Evolutionary conservation across 2,888 invertebrate genomes (phyloP).

Genomic region (Axea sp.): DNA sequence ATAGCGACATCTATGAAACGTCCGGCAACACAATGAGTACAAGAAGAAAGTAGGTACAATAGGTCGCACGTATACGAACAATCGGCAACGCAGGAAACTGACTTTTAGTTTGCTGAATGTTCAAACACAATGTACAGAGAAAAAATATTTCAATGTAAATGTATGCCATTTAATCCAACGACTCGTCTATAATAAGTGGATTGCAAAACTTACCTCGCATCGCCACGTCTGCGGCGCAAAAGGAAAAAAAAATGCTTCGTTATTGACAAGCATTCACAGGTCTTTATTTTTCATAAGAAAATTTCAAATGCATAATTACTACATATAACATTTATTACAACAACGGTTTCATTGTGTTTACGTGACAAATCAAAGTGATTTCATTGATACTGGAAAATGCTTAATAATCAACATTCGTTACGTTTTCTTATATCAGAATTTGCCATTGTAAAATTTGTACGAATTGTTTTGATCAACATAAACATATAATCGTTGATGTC

Average conservation of each 20-base stretch:
- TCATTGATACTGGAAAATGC: too few species aligned
- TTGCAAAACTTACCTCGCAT: conserved; percentile 75
- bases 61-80: conserved; percentile 24
- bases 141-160: too few species aligned
- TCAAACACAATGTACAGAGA: not conserved
- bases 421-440: too few species aligned
- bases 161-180: not conserved
- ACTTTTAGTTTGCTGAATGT: not conserved
- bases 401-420: too few species aligned
- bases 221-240: conserved; percentile 78
- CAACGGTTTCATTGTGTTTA: too few species aligned
- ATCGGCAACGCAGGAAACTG: conserved; percentile 62
- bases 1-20: conserved; percentile 30
- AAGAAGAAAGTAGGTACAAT: conserved; percentile 14
- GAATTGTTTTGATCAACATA: too few species aligned
- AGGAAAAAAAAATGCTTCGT: conserved; percentile 68
- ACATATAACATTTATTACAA: too few species aligned
- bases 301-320: too few species aligned
- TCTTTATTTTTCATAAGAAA: too few species aligned
- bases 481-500: too few species aligned
- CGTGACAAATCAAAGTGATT: too few species aligned
- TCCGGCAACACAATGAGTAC: conserved; percentile 3
- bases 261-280: conserved; percentile 34
- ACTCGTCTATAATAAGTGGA: conserved; percentile 37
- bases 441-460: too few species aligned